A percentile compares a stretch with the other conserved stretches of the same genome.
Conservation (phyloP, 64 coral and sea anemone species). For the Acropora tenuis region DNA sequence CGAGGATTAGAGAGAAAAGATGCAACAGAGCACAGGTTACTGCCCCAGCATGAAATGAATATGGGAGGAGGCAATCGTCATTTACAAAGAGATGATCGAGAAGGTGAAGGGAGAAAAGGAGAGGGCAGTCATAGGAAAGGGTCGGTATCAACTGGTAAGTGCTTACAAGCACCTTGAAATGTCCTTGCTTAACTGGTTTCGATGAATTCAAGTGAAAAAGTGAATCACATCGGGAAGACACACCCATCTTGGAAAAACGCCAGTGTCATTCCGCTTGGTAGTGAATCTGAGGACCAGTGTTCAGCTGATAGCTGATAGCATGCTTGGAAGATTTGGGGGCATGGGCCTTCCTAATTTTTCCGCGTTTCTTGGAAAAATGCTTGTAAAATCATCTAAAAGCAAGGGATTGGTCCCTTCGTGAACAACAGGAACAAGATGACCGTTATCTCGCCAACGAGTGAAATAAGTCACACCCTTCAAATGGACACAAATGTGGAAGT, state of each 20-base stretch:
- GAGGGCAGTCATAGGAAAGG: neutral
- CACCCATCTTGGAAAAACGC: neutral
- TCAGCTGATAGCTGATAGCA: neutral
- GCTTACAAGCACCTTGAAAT: constrained; percentile 4
- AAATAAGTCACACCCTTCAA: no score
- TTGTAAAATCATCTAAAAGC: no score
- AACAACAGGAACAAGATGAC: no score
- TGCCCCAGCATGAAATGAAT: constrained; percentile 33
- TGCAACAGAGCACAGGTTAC: constrained; percentile 33
- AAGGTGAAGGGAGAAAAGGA: neutral
- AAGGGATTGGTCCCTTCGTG: no score
- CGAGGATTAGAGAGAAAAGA: constrained; percentile 53
- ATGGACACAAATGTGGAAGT: no score
- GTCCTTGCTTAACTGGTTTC: constrained; percentile 7
- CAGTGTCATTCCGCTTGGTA: neutral
- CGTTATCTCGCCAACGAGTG: no score
- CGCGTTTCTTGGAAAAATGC: no score
- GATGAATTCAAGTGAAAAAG: constrained; percentile 27
- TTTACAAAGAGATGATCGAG: neutral
- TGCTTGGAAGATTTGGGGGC: no score
- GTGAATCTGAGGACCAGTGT: neutral
- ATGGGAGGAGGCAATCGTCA: constrained; percentile 20
- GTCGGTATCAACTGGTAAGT: neutral
- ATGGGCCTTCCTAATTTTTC: no score
- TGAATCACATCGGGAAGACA: constrained; percentile 7